Evolutionary conservation across 2,113 vertebrate genomes (phyloP).

Genomic region (Stigmatopora nigra): DNA sequence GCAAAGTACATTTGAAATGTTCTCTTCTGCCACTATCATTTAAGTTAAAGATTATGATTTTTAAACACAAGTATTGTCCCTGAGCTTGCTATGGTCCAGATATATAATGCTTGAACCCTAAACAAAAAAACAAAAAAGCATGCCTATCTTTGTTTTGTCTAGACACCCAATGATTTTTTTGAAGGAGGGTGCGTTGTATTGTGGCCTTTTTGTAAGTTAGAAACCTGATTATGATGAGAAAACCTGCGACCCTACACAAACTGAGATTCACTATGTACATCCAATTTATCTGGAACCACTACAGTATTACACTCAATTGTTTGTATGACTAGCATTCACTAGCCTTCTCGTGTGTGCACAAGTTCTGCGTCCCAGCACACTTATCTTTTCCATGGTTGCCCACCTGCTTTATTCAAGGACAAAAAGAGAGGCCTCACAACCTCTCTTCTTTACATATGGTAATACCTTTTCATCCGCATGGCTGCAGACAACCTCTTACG

Average conservation of each 20-base stretch:
- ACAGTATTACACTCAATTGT: background rate
- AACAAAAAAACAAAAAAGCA: no score
- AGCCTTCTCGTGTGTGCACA: conserved; percentile 11
- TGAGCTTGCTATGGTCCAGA: no score
- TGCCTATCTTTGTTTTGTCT: no score
- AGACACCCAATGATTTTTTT: no score
- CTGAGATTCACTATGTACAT: conserved; percentile 21
- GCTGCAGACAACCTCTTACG: conserved; percentile 38
- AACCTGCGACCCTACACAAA: conserved; percentile 16
- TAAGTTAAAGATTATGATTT: no score
- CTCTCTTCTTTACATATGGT: conserved; percentile 60
- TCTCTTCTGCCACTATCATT: no score
- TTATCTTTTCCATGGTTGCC: conserved; percentile 49
- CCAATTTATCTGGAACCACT: conserved; percentile 39
- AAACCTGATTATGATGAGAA: conserved; percentile 62
- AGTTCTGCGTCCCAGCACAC: conserved; percentile 1
- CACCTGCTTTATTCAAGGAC: conserved; percentile 47
- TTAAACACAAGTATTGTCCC: no score
- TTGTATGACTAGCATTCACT: conserved; percentile 3
- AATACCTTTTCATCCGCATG: conserved; percentile 49
- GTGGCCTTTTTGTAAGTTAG: conserved; percentile 30
- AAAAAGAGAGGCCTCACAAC: conserved; percentile 50
- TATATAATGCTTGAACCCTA: no score
- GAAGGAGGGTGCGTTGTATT: background rate
- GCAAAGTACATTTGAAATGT: no score